Base-by-base conservation (phyloP, 2,113 vertebrate species). In the Eulemur macaco region DNA sequence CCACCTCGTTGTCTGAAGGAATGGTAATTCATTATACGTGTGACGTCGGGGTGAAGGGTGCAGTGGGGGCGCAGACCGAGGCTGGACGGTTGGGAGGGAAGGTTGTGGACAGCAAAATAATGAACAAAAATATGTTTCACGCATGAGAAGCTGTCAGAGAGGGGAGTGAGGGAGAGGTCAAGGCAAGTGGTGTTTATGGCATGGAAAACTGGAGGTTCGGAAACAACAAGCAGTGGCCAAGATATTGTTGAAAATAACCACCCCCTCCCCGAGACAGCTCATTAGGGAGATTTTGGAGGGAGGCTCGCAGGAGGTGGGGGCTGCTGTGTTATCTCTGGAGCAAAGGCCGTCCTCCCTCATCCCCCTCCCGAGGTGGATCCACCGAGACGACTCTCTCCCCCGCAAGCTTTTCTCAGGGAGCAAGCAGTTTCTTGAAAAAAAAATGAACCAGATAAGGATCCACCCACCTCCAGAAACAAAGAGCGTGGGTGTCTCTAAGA, bases 11-110 rank as follows among this genome's bases (percentile, higher is more conserved):
- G 97, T 97, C 98, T 98, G 98, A 98, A 98, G 98, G 98, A 98
- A 98, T 99, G 98, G 98, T 98, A 98, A 98, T 97, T 92, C 96
- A 96, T 96, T 95, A 98, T 98, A 98, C 98, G 98, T 98, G 98
- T 97, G 97, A 98, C 96, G 95, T 95, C 84, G 56, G 92, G 58
- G 95, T 78, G 92, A 77, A 85, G 96, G 98, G 83, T 74, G 95
- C 78, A 2, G 93, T 9, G 58, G 58, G 97, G 96, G 95, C 87
- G 95, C 89, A 83, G 91, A 81, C 93, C 97, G 23, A 0, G 74
- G 92, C 95, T 6, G 97, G 96, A 93, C 1, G 47, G 93, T 92
- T 85, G 86, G 71, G 96, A 97, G 87, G 66, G 93, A 64, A 94
- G 73, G 86, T 89, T 88, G 89, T 78, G 76, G 95, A 95, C 87